Conservation (phyloP, 1,140 invertebrate species). For the Panagrolaimus sp. region DNA sequence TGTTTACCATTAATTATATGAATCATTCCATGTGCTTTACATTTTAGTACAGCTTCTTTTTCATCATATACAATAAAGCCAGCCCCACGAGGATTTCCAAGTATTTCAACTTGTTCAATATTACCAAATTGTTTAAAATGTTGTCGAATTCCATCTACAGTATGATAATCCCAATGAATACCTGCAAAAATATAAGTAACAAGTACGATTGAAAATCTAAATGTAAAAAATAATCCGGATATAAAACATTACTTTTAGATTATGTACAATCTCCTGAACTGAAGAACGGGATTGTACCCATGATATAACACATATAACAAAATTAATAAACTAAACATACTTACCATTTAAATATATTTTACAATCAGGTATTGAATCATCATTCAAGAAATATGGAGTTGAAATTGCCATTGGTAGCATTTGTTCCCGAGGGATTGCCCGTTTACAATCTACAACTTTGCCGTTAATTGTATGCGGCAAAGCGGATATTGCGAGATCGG, state of each 20-base stretch:
- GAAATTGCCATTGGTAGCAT: slow-evolving; percentile 35
- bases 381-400: slow-evolving; percentile 43
- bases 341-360: slow-evolving; percentile 38
- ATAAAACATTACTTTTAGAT: no score
- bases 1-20: slow-evolving; percentile 36
- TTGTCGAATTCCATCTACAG: slow-evolving; percentile 39
- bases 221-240: neutral
- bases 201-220: slow-evolving; percentile 14
- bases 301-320: no score
- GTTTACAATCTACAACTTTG: slow-evolving; percentile 85
- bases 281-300: no score
- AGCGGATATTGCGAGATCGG: slow-evolving; percentile 84
- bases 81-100: slow-evolving; percentile 37
- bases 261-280: no score
- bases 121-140: slow-evolving; percentile 48
- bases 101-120: slow-evolving; percentile 47
- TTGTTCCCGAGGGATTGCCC: slow-evolving; percentile 80
- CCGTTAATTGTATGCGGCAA: slow-evolving; percentile 74
- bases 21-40: slow-evolving; percentile 23
- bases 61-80: slow-evolving; percentile 46
- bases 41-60: slow-evolving; percentile 24
- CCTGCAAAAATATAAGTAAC: slow-evolving; percentile 26
- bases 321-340: no score
- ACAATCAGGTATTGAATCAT: slow-evolving; percentile 35
- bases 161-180: slow-evolving; percentile 47